A percentile compares a stretch with the other conserved stretches of the same genome.
phyloP scores from a whole-genome alignment of 2,113 vertebrate species.

The Tachysurus vachellii region DNA sequence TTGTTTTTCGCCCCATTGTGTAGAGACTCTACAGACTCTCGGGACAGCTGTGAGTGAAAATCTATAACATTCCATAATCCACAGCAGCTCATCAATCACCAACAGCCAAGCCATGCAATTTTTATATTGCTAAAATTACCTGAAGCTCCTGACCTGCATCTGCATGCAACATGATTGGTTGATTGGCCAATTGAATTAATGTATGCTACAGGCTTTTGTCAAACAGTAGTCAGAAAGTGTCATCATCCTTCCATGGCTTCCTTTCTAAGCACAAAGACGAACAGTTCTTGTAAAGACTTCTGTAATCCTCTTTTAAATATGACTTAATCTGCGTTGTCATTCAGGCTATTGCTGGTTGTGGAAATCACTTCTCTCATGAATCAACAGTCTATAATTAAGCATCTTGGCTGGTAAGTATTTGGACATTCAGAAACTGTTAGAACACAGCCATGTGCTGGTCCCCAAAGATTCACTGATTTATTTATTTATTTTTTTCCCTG shows the following conservation, averaged over 20 bases:
- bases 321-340: constrained; percentile 1
- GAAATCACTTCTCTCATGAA: constrained; percentile 36
- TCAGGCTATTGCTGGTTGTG: background rate
- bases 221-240: no score
- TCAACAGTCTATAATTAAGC: constrained; percentile 44
- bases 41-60: background rate
- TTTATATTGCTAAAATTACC: background rate
- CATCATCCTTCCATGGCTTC: background rate
- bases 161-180: background rate
- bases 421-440: constrained; percentile 31
- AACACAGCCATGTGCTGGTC: constrained; percentile 32
- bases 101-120: background rate
- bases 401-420: constrained; percentile 34
- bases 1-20: background rate
- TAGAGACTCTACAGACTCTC: background rate
- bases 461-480: constrained; percentile 25
- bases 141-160: background rate
- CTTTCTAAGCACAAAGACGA: background rate
- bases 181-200: background rate
- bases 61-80: background rate
- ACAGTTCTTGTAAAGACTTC: background rate
- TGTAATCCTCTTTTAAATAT: constrained; percentile 9
- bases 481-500: background rate
- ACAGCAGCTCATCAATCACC: background rate
- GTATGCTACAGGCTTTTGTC: background rate